Conservation (phyloP, 2,888 invertebrate species). For the Eledona agricola region DNA sequence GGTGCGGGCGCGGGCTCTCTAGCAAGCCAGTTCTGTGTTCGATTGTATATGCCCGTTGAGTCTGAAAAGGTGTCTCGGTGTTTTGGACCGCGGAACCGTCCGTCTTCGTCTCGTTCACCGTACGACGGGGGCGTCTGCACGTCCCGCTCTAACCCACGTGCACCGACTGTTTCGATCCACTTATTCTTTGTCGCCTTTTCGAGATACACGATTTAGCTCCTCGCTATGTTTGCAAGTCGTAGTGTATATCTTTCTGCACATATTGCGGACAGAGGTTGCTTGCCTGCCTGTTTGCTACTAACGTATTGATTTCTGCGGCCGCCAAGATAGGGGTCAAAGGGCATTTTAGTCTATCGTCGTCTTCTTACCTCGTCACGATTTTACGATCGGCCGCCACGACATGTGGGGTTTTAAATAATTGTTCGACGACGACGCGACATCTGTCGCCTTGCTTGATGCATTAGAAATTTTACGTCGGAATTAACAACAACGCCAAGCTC, state of each 20-base stretch:
- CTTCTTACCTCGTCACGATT: constrained; percentile 44
- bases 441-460: constrained; percentile 16
- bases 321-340: constrained; percentile 62
- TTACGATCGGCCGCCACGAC: constrained; percentile 33
- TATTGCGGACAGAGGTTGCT: constrained; percentile 53
- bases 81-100: constrained; percentile 23
- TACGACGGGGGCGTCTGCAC: not conserved
- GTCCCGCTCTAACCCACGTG: constrained; percentile 25
- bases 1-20: constrained; percentile 9
- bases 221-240: constrained; percentile 50
- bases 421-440: constrained; percentile 31
- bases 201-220: constrained; percentile 44
- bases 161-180: constrained; percentile 29
- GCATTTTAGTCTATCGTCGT: constrained; percentile 52
- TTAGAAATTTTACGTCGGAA: constrained; percentile 4
- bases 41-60: constrained; percentile 20
- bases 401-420: constrained; percentile 28
- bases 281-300: too few relatives aligned
- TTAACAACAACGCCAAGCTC: too few relatives aligned
- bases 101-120: constrained; percentile 20
- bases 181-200: constrained; percentile 43
- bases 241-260: constrained; percentile 47
- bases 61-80: constrained; percentile 20
- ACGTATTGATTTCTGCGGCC: constrained; percentile 61
- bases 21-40: constrained; percentile 24